Conservation (phyloP, 2,888 invertebrate genomes). For the Polyploca ridens region DNA sequence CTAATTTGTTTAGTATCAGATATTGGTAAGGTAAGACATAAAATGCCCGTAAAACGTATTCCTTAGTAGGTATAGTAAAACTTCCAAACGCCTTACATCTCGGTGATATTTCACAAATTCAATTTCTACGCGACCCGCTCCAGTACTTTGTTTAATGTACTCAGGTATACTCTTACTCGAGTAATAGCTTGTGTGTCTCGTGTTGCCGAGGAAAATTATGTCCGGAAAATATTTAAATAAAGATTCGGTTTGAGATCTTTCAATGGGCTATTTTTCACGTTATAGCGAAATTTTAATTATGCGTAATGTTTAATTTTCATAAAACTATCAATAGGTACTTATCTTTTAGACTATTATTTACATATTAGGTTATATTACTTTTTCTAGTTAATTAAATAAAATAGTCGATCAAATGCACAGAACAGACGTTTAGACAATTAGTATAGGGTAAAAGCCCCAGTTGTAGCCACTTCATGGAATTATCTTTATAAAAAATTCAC, state of each 20-base stretch:
- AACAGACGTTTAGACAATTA: too few species aligned
- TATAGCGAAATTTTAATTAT: too few species aligned
- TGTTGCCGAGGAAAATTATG: conserved; percentile 28
- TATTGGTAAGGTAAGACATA: background rate
- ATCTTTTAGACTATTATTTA: too few species aligned
- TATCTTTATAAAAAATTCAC: too few species aligned
- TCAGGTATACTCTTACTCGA: conserved; percentile 50
- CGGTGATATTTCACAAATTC: conserved; percentile 50
- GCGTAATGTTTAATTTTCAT: too few species aligned
- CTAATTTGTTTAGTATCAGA: background rate
- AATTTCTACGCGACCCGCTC: conserved; percentile 45
- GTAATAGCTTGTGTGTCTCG: conserved; percentile 48
- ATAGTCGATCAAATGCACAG: too few species aligned
- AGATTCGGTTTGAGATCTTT: background rate
- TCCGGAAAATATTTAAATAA: background rate
- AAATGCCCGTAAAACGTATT: conserved; percentile 4
- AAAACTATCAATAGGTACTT: too few species aligned
- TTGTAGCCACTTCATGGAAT: too few species aligned
- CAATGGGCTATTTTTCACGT: background rate
- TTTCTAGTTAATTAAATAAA: too few species aligned
- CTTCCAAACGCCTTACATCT: conserved; percentile 32
- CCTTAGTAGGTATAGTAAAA: conserved; percentile 17
- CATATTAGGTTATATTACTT: too few species aligned
- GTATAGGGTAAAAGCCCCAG: too few species aligned
- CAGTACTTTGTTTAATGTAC: conserved; percentile 52